Conservation (phyloP, 2,113 vertebrate species). For the Forbesichthys agassizii region DNA sequence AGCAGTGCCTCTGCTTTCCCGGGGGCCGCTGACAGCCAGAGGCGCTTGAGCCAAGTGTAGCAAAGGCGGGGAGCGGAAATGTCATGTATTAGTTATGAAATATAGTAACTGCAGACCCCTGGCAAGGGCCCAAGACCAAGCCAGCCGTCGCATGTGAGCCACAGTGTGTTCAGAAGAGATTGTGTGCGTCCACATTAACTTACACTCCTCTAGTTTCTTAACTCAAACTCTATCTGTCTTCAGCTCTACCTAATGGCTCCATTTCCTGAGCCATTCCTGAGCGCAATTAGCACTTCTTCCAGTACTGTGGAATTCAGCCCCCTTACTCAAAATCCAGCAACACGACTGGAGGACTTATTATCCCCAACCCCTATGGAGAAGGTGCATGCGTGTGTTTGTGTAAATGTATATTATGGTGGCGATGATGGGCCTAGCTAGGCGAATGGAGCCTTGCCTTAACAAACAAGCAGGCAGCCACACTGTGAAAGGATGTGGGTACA, state of each 20-base stretch:
- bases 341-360: slow-evolving; percentile 55
- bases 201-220: slow-evolving; percentile 20
- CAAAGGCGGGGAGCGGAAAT: slow-evolving; percentile 61
- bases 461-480: neutral
- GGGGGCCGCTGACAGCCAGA: slow-evolving; percentile 34
- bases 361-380: slow-evolving; percentile 53
- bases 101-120: slow-evolving; percentile 31
- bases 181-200: neutral
- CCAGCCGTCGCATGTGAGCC: slow-evolving; percentile 13
- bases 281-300: slow-evolving; percentile 57
- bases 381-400: slow-evolving; percentile 13
- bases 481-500: neutral
- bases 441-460: slow-evolving; percentile 15
- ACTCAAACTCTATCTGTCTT: slow-evolving; percentile 57
- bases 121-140: slow-evolving; percentile 49
- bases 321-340: slow-evolving; percentile 42
- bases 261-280: slow-evolving; percentile 70
- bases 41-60: slow-evolving; percentile 24
- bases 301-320: slow-evolving; percentile 59
- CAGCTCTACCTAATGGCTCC: slow-evolving; percentile 56
- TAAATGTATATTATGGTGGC: neutral
- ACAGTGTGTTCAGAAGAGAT: slow-evolving; percentile 4
- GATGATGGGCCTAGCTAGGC: neutral
- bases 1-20: slow-evolving; percentile 18
- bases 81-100: slow-evolving; percentile 64